Conservation (phyloP, 2,888 invertebrate species). For the Drosophila koepferae region DNA sequence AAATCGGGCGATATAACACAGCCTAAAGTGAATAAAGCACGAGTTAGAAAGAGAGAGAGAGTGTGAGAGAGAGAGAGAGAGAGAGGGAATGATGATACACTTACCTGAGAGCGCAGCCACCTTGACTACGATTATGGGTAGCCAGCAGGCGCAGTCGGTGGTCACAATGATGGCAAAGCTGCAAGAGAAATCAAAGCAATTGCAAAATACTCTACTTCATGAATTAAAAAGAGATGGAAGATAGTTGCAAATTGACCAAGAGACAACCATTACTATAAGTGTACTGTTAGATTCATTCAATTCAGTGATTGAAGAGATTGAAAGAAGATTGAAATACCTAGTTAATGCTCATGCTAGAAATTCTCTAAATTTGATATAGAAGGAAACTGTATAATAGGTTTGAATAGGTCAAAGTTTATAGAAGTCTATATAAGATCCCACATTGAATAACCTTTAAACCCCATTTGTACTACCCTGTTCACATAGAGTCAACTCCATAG, state of each 20-base stretch:
- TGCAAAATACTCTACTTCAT: background rate
- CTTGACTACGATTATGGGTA: conserved; percentile 87
- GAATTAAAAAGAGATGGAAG: background rate
- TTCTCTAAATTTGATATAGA: no score
- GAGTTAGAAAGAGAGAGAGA: background rate
- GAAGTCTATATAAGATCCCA: no score
- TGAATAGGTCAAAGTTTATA: no score
- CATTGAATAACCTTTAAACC: background rate
- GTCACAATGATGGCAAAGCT: conserved; percentile 87
- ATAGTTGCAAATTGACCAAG: background rate
- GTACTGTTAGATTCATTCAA: no score
- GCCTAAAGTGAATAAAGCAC: conserved; percentile 82
- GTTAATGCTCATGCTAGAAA: no score
- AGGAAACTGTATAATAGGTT: no score
- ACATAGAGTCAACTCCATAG: background rate
- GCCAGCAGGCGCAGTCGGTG: conserved; percentile 88
- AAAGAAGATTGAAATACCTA: no score
- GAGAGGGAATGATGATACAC: background rate
- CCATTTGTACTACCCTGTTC: background rate
- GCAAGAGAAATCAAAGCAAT: background rate
- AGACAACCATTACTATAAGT: background rate
- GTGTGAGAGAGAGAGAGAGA: background rate
- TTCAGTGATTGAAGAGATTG: no score
- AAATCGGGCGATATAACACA: conserved; percentile 86
- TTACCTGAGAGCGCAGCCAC: conserved; percentile 86